Evolutionary conservation across 2,888 invertebrate species (phyloP).

Genomic region (Matsumyia berberina): DNA sequence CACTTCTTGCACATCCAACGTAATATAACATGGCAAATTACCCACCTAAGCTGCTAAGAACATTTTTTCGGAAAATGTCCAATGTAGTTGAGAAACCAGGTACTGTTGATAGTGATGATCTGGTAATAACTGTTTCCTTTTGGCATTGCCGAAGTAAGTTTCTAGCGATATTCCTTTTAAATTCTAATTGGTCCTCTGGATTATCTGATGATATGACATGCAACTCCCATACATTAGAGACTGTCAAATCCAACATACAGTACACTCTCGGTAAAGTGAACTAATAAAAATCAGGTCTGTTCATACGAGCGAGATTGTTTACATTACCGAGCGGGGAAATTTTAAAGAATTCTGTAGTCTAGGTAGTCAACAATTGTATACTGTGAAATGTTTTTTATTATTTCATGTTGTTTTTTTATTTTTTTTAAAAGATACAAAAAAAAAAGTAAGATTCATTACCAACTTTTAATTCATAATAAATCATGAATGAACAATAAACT

Average conservation of each 20-base stretch:
- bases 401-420: not conserved
- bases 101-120: no score
- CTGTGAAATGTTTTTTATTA: not conserved
- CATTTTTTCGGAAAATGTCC: no score
- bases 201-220: conserved; percentile 15
- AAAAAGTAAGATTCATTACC: not conserved
- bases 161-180: conserved; percentile 6
- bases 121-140: no score
- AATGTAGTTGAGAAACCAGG: no score
- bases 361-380: conserved; percentile 2
- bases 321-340: conserved; percentile 1
- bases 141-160: no score
- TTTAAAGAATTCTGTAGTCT: not conserved
- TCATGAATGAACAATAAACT: not conserved
- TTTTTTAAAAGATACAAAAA: not conserved
- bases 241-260: conserved; percentile 12
- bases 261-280: conserved; percentile 5
- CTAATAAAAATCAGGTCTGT: conserved; percentile 6
- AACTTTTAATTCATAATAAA: not conserved
- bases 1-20: not conserved
- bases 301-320: conserved; percentile 11
- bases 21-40: no score
- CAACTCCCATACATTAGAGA: conserved; percentile 11
- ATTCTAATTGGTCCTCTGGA: conserved; percentile 13
- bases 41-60: no score